Evolutionary conservation across 2,113 vertebrate genomes (phyloP), one percentile per base, ranked within the genome.

Genomic region (Tragelaphus strepsiceros): DNA sequence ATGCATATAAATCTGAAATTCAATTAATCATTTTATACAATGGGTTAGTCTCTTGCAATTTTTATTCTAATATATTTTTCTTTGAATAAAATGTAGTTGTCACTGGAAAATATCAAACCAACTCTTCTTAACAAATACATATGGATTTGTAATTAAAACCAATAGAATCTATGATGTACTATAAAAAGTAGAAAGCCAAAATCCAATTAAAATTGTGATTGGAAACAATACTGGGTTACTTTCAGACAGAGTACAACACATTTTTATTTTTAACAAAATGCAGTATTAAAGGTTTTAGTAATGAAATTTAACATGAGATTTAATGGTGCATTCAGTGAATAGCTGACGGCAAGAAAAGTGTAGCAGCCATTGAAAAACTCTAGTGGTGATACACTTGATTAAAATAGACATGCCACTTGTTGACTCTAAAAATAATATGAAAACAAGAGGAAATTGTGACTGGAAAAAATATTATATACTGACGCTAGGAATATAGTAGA

Each of bases 1-100:
- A 98, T 96, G 94, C 97, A 91, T 92, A 98, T 96, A 97, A 98
- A 98, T 96, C 94, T 96, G 82, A 95, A 98, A 97, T 98, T 98
- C 98, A 98, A 98, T 99, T 99, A 99, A 99, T 99, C 98, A 99
- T 96, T 67, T 97, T 56, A 32, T 95, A 98, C 95, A 99, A 98
- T 98, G 92, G 96, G 88, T 97, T 97, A 93, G 90, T 95, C 98
- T 97, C 97, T 96, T 95, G 91, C 96, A 98, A 97, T 98, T 99
- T 98, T 98, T 97, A 97, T 95, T 97, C 96, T 96, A 98, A 98
- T 98, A 93, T 51, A 22, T 97, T 99, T 98, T 98, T 98, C 97
- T 98, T 98, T 95, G 96, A 98, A 98, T 98, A 98, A 99, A 99
- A 98, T 98, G 89, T 98, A 98, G 98, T 98, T 98, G 98, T 98